These are phyloP conservation scores for Copsychus sechellarum DNA, from an alignment of 2,113 vertebrate species.

Conservation along the genomic window DNA sequence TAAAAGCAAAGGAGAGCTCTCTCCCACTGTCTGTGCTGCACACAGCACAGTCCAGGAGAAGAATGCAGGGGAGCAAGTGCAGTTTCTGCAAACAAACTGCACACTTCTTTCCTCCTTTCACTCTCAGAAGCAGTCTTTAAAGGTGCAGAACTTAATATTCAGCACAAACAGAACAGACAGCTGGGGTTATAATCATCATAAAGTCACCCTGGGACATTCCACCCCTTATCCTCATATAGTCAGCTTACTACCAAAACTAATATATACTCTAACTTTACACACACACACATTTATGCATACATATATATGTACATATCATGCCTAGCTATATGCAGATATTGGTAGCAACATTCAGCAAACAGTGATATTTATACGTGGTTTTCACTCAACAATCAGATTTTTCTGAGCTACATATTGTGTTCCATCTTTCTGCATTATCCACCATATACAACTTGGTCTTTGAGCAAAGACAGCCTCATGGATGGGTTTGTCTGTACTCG, in stretches of 20 bases:
- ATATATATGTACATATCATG: background rate
- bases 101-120: accelerated
- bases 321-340: background rate
- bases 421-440: background rate
- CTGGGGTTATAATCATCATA: background rate
- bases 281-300: background rate
- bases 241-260: background rate
- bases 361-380: background rate
- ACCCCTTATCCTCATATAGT: background rate
- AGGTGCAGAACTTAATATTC: background rate
- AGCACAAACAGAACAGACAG: background rate
- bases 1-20: background rate
- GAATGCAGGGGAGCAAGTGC: background rate
- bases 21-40: background rate
- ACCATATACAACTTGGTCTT: too few relatives aligned
- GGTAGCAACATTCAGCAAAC: background rate
- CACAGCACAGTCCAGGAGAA: background rate
- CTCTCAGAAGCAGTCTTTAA: background rate
- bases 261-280: background rate
- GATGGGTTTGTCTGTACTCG: background rate
- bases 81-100: background rate
- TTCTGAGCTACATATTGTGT: background rate
- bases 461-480: background rate
- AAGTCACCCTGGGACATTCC: background rate
- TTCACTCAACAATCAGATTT: background rate